phyloP scores from a whole-genome alignment of 2,113 vertebrate species.

The Calidris pygmaea region DNA sequence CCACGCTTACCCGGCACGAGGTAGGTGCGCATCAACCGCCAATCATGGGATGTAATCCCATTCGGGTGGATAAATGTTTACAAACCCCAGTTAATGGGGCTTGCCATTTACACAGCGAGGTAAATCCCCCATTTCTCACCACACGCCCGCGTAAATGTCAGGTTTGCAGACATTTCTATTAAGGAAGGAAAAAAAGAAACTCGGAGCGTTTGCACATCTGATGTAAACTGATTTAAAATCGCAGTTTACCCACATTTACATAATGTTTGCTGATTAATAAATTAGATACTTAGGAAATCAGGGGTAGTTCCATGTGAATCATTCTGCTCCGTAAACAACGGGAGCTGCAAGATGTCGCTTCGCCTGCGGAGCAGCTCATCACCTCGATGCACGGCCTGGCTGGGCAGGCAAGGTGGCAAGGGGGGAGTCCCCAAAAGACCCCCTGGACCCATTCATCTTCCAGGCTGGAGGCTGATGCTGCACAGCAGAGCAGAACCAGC shows the following conservation, averaged over 20 bases:
- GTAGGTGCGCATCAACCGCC: neutral
- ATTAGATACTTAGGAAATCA: slow-evolving; percentile 68
- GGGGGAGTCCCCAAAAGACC: neutral
- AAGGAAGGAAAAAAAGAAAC: slow-evolving; percentile 3
- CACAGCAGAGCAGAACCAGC: neutral
- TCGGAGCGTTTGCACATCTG: slow-evolving; percentile 29
- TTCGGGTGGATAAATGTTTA: slow-evolving; percentile 27
- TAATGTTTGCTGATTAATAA: slow-evolving; percentile 74
- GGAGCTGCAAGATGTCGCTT: neutral
- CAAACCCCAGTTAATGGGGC: neutral
- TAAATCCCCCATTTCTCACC: slow-evolving; percentile 1
- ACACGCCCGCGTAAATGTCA: slow-evolving; percentile 1
- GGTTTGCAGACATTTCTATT: slow-evolving; percentile 57
- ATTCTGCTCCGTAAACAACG: slow-evolving; percentile 33
- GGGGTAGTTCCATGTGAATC: slow-evolving; percentile 47
- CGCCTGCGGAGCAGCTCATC: neutral
- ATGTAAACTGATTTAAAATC: slow-evolving; percentile 64
- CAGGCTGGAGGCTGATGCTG: neutral
- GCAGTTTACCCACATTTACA: slow-evolving; percentile 69
- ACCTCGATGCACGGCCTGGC: neutral
- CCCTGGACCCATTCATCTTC: neutral
- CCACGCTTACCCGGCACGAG: rapidly evolving
- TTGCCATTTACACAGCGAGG: slow-evolving; percentile 48
- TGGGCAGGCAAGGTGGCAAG: neutral
- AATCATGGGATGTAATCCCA: neutral